Evolutionary conservation across 2,797 vertebrate genomes (phyloP), one percentile per base, ranked within the genome.

Genomic region (Sebastes kiyomatsui): DNA sequence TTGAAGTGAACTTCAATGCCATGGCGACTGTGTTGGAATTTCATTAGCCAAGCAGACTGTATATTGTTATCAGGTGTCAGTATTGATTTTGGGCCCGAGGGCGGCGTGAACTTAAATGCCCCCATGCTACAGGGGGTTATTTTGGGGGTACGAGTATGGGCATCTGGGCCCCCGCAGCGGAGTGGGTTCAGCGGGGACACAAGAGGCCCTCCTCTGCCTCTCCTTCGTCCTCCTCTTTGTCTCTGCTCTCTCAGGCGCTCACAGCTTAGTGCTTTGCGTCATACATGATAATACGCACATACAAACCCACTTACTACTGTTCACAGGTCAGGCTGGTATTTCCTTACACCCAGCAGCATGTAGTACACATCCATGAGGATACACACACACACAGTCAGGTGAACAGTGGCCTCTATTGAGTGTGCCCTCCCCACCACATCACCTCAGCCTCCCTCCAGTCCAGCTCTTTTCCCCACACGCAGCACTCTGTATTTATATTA

Each of bases 21-120:
- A 93, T 87, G 84, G 90, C 22, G 87, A 91, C 83, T 35, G 56
- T 74, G 30, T 65, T 80, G 92, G 91, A 94, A 94, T 94, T 92
- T 93, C 87, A 93, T 93, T 93, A 91, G 81, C 54, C 35, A 62
- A 80, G 75, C 79, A 68, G 79, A 74, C 75, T 81, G 83, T 87
- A 91, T 75, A 77, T 87, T 90, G 79, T 88, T 86, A 85, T 87
- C 71, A 79, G 54, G 59, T 76, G 78, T 76, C 71, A 6, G 46
- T 78, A 65, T 86, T 86, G 90, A 88, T 88, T 88, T 85, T 82
- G 65, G 72, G 20, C 70, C 70, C 35, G n/a, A 64, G 65, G 64
- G 60, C 3, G 27, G 30, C 2, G 25, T 81, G 87, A 90, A 89
- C 89, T 82, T 77, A 84, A 88, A 90, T 80, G 81, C 80, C 77